Base-by-base conservation (phyloP, 2,888 invertebrate genomes). In the Platypus cylindrus region DNA sequence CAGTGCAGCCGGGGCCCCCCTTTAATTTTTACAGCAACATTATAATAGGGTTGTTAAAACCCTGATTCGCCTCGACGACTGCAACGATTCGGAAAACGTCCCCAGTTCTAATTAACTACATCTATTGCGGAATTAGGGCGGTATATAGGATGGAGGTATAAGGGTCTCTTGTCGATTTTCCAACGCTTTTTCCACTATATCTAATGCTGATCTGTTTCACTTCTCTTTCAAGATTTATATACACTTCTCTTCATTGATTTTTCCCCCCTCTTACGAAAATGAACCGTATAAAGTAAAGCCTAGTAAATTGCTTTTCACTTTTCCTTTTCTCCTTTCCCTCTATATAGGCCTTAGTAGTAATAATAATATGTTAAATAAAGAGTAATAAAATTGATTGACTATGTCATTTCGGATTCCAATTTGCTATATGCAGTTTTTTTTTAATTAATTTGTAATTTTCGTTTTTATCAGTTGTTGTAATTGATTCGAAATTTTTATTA, bases 191-290 rank as follows among this genome's bases (percentile, higher is more conserved):
- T 31, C 32, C 35, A 55, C 53, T 55, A 52, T 51, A 56, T 58
- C 54, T 56, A 58, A 55, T 55, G 53, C 55, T 48, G 48, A 53
- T 53, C 49, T 49, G 49, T 33, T 40, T 41, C n/a, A n/a, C 40
- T 43, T 36, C 40, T 32, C 26, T 18, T 32, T 12, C 32, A 17
- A 33, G 39, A 39, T 39, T 39, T 39, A 39, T 39, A 28, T 9
- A 36, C 47, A 48, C 43, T 45, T 45, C 47, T 55, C 55, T 58
- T 57, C 59, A 59, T 59, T 59, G 59, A 59, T 59, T 59, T 56
- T 55, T 53, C 53, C 49, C 47, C 48, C 25, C n/a, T n/a, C 28
- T n/a, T n/a, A n/a, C 5, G 9, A 24, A n/a, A n/a, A n/a, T 12
- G 24, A 5, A 29, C 22, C 34, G 12, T n/a, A n/a, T n/a, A 20